Conservation (phyloP, 2,797 vertebrate genomes). For the Syngnathus acus region DNA sequence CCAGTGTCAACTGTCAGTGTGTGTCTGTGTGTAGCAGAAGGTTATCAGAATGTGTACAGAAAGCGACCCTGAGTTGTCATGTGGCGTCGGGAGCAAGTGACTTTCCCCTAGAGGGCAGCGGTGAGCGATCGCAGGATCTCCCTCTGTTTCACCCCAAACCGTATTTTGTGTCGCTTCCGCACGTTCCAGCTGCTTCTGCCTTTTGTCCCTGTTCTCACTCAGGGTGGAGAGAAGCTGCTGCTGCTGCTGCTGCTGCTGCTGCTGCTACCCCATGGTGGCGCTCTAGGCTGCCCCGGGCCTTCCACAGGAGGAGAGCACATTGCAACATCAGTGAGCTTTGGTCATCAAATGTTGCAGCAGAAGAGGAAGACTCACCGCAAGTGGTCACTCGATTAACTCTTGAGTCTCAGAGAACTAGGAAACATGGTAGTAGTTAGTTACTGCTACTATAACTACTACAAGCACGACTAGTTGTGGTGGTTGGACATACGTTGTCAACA, state of each 20-base stretch:
- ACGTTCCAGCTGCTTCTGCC: slow-evolving; percentile 20
- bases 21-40: slow-evolving; percentile 19
- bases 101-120: slow-evolving; percentile 67
- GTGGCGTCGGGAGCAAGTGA: slow-evolving; percentile 35
- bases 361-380: slow-evolving; percentile 13
- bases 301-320: slow-evolving; percentile 4
- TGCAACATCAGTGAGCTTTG: background rate
- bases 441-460: too few species aligned
- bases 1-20: slow-evolving; percentile 11
- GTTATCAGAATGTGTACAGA: slow-evolving; percentile 45
- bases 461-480: too few species aligned
- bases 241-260: slow-evolving; percentile 57
- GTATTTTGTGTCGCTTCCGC: slow-evolving; percentile 25
- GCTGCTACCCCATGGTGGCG: slow-evolving; percentile 76
- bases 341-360: background rate
- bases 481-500: background rate
- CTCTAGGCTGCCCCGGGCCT: slow-evolving; percentile 60
- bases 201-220: slow-evolving; percentile 48
- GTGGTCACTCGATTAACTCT: slow-evolving; percentile 75
- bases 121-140: slow-evolving; percentile 65
- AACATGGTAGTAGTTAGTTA: background rate
- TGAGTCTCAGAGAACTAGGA: slow-evolving; percentile 76
- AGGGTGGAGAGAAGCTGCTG: slow-evolving; percentile 65
- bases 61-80: slow-evolving; percentile 73
- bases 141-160: slow-evolving; percentile 15